phyloP scores from a whole-genome alignment of 2,797 vertebrate genomes.

The Anniella stebbinsi region DNA sequence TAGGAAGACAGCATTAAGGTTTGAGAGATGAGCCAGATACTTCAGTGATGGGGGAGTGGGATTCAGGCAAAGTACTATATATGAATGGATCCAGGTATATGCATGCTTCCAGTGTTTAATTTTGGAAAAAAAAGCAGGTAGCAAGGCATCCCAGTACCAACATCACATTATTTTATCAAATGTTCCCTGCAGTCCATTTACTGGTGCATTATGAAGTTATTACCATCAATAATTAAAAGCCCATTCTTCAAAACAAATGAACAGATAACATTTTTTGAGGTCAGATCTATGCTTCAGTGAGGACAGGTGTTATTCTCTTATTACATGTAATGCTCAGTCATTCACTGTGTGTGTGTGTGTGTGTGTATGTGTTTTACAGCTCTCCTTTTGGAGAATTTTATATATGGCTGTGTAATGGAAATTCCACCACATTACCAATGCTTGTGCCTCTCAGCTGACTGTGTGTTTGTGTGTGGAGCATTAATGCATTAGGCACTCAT shows the following conservation, averaged over 20 bases:
- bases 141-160: constrained; percentile 30
- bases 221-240: constrained; percentile 71
- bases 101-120: not conserved
- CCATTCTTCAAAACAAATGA: constrained; percentile 64
- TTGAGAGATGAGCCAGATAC: not conserved
- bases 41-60: not conserved
- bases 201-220: constrained; percentile 58
- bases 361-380: not conserved
- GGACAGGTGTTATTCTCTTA: constrained; percentile 32
- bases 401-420: not conserved
- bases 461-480: not conserved
- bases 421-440: not conserved
- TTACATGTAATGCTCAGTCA: constrained; percentile 30
- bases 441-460: not conserved
- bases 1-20: not conserved
- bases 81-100: not conserved
- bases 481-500: not conserved
- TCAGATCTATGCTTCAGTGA: constrained; percentile 49
- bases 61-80: not conserved
- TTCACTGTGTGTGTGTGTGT: not conserved
- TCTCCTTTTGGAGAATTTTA: not conserved
- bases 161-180: constrained; percentile 60
- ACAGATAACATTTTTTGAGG: constrained; percentile 51
- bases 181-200: constrained; percentile 70
- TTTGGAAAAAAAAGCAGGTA: not conserved